Percentiles rank a stretch among this genome's conserved stretches.
Conservation (phyloP, 2,888 invertebrate species). For the Cantharis lateralis region DNA sequence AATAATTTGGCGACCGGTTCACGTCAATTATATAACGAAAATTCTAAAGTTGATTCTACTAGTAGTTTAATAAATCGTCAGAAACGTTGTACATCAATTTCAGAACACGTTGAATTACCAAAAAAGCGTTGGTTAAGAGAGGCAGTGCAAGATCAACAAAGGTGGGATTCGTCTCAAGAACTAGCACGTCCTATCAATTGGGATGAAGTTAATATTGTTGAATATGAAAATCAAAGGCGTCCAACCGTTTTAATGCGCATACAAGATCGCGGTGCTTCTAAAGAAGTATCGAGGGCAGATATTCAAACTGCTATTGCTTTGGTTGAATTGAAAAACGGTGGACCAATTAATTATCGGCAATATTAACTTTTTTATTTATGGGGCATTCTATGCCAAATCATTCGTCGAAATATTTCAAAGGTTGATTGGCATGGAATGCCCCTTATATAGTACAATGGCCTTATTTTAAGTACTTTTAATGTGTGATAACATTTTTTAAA, state of each 20-base stretch:
- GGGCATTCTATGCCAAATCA: no score
- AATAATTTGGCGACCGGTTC: slow-evolving; percentile 7
- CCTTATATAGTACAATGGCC: not conserved
- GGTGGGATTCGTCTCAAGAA: slow-evolving; percentile 53
- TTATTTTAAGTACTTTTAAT: slow-evolving; percentile 10
- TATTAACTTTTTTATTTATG: slow-evolving; percentile 16
- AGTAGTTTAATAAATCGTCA: slow-evolving; percentile 37
- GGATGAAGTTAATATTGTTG: slow-evolving; percentile 47
- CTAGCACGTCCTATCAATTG: slow-evolving; percentile 60
- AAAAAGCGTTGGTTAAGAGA: slow-evolving; percentile 67
- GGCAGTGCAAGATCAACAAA: slow-evolving; percentile 53
- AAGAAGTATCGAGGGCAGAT: slow-evolving; percentile 52
- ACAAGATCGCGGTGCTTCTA: slow-evolving; percentile 39
- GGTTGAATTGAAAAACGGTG: slow-evolving; percentile 60
- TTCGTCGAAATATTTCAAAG: no score
- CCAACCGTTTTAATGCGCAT: slow-evolving; percentile 61
- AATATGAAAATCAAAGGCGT: slow-evolving; percentile 57
- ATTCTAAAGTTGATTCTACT: slow-evolving; percentile 2
- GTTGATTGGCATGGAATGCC: no score
- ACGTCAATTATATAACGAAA: not conserved
- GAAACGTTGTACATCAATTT: slow-evolving; percentile 1
- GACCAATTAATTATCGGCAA: slow-evolving; percentile 29
- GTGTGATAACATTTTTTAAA: slow-evolving; percentile 10
- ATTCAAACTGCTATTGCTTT: slow-evolving; percentile 66
- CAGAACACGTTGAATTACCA: slow-evolving; percentile 50